Evolutionary conservation across 1,140 invertebrate species (phyloP), one percentile per base, ranked within the genome.

Genomic region (Heliconius eleuchia): DNA sequence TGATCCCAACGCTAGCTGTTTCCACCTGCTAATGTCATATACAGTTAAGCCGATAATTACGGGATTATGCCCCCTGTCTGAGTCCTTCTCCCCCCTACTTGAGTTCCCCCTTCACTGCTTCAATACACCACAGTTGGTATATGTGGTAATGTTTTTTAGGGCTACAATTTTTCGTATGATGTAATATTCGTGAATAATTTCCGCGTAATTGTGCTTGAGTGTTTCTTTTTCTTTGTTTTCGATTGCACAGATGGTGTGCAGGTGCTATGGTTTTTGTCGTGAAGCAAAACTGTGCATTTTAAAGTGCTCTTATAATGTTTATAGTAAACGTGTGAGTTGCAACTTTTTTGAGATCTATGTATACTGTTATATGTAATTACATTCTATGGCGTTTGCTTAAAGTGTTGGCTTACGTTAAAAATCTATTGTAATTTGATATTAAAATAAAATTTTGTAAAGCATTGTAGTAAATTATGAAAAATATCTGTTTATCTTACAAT

Each of bases 21-120:
- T 83, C 87, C 91, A 91, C 89, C 91, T 92, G 89, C 89, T 84
- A 90, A 91, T 89, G 90, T 90, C 88, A 88, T 90, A 89, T 91
- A 82, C 88, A 89, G 88, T 88, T 92, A 92, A 92, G 90, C 88
- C 85, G 91, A 92, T 92, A 92, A 92, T 92, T 92, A 92, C 85
- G 78, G 89, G 91, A 92, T 92, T 92, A 91, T 86, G 77, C 86
- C 89, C 87, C 89, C 89, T 78, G 85, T 87, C 88, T 89, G 83
- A 77, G 78, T 81, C 86, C 84, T 84, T 85, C 79, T 66, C 60
- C 79, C 84, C 85, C 83, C 87, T 85, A 60, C 80, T 81, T 60
- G 55, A 76, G 46, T 80, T 81, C 85, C 83, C 82, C 82, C 90
- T 91, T 87, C 85, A 89, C 87, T 82, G 85, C 89, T 87, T 89